Conservation (phyloP, 2,113 vertebrate genomes). For the Eonycteris spelaea region DNA sequence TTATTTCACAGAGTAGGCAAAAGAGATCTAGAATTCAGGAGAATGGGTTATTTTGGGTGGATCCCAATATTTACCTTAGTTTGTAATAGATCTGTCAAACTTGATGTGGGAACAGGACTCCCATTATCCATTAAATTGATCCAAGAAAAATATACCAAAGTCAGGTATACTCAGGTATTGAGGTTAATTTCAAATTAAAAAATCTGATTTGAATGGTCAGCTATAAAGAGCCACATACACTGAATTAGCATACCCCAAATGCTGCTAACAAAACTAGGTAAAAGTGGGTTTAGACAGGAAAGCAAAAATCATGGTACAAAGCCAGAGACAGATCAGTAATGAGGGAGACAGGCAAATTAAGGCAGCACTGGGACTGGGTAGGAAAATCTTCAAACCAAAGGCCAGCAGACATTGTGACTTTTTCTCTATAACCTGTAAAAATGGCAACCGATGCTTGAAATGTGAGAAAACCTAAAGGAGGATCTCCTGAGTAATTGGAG, state of each 20-base stretch:
- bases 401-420: not conserved
- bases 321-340: not conserved
- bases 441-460: not conserved
- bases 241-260: not conserved
- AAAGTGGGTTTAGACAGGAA: not conserved
- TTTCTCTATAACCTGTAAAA: not conserved
- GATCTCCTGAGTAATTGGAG: not conserved
- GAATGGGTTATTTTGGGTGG: not conserved
- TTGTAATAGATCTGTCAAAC: not conserved
- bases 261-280: not conserved
- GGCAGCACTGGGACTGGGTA: not conserved
- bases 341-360: not conserved
- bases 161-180: not conserved
- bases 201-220: not conserved
- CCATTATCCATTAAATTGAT: not conserved
- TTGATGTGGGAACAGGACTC: not conserved
- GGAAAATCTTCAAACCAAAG: not conserved
- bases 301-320: not conserved
- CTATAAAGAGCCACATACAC: not conserved
- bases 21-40: not conserved
- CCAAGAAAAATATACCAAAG: not conserved
- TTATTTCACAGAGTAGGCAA: not conserved
- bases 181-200: not conserved
- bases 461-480: not conserved
- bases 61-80: not conserved